Evolutionary conservation across 2,888 invertebrate genomes (phyloP).

Genomic region (Leucophenga montana): DNA sequence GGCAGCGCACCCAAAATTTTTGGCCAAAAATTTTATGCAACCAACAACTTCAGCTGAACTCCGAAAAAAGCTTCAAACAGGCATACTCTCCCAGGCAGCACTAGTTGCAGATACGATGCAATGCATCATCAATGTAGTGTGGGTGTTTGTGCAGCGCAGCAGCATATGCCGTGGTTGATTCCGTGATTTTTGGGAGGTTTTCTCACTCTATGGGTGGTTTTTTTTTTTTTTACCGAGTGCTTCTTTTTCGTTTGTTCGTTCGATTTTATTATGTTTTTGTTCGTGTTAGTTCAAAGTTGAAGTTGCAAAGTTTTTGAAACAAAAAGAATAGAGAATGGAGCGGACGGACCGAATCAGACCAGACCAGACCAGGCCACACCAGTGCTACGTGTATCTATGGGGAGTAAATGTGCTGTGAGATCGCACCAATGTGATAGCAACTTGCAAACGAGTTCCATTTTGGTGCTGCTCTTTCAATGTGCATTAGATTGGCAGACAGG

Average conservation of each 20-base stretch:
- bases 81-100: constrained; percentile 34
- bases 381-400: constrained; percentile 13
- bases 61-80: constrained; percentile 43
- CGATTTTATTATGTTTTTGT: constrained; percentile 60
- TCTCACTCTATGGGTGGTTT: constrained; percentile 28
- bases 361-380: too few species aligned
- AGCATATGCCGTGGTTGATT: constrained; percentile 57
- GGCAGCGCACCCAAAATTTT: not conserved
- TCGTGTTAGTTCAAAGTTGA: constrained; percentile 60
- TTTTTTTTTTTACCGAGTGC: not conserved
- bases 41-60: constrained; percentile 56
- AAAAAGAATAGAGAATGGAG: constrained; percentile 40
- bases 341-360: too few species aligned
- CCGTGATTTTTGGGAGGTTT: constrained; percentile 61
- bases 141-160: constrained; percentile 50
- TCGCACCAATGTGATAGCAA: constrained; percentile 23
- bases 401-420: not conserved
- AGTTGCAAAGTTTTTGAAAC: constrained; percentile 57
- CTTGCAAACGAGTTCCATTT: constrained; percentile 8
- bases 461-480: constrained; percentile 52
- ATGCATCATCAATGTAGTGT: constrained; percentile 15
- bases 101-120: constrained; percentile 31
- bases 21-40: constrained; percentile 56
- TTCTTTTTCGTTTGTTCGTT: constrained; percentile 51
- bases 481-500: constrained; percentile 65